Evolutionary conservation across 2,113 vertebrate species (phyloP), one percentile per base, ranked within the genome.

Genomic region (Perognathus longimembris): DNA sequence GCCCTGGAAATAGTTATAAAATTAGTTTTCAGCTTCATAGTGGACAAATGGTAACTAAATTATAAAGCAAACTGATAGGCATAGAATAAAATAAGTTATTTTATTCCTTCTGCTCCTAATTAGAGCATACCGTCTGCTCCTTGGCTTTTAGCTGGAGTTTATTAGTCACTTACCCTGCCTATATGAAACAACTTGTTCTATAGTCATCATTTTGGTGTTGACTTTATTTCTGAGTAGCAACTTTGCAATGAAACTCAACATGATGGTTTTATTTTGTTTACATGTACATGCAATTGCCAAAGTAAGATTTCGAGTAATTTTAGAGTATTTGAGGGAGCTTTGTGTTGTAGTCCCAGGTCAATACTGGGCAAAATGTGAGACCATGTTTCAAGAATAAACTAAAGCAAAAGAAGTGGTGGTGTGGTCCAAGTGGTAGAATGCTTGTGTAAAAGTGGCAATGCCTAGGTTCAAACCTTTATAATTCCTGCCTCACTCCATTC

Each of bases 1-100:
- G 3, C 30, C 28, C 93, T 88, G 34, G 28, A 14, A 76, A 84
- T 80, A 88, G 10, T 85, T 66, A 85, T 66, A 75, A 61, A 75
- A 40, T 15, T 71, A 92, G 22, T 42, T n/a, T 88, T 80, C 9
- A 69, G 34, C 26, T 67, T 50, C 45, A n/a, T 36, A 78, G 18
- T 88, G 26, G 4, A 20, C n/a, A 17, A 42, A 83, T 45, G 54
- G 20, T 9, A 30, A n/a, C n/a, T 34, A 36, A 50, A 50, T 42
- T 82, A 76, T 26, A 74, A 84, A 84, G 36, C 20, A 45, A 17
- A 20, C 34, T 75, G 1, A 83, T 17, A 59, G 4, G 20, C 76
- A 61, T 63, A 87, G 73, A 95, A 14, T 63, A 83, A 85, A 7
- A 14, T 69, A n/a, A 81, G n/a, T 70, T 59, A 34, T 32, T n/a